These are phyloP conservation scores for Chymomyza procnemis DNA, from an alignment of 2,888 invertebrate species.

Conservation along the genomic window DNA sequence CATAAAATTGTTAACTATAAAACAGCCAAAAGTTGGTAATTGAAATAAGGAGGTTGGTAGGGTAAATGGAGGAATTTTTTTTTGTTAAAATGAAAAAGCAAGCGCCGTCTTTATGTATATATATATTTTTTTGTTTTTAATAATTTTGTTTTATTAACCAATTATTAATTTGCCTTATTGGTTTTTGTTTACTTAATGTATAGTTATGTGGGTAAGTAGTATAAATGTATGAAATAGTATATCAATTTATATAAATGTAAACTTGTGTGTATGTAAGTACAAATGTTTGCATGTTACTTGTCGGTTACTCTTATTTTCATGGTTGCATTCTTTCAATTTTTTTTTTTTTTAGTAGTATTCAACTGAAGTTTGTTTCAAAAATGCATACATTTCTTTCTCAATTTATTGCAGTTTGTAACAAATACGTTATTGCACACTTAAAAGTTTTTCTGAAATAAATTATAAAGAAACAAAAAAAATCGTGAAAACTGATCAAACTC, in stretches of 20 bases:
- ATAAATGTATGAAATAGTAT: constrained; percentile 68
- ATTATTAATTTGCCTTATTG: constrained; percentile 54
- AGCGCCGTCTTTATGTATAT: constrained; percentile 38
- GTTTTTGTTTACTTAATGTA: constrained; percentile 57
- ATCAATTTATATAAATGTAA: constrained; percentile 35
- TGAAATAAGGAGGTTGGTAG: neutral
- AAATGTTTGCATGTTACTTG: constrained; percentile 39
- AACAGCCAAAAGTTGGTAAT: constrained; percentile 27
- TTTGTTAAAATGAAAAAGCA: constrained; percentile 65
- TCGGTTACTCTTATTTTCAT: constrained; percentile 12
- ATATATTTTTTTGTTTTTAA: constrained; percentile 40
- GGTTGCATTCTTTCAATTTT: too few species aligned
- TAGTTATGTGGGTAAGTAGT: constrained; percentile 65
- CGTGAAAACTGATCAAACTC: constrained; percentile 46
- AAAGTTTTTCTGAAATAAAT: constrained; percentile 2
- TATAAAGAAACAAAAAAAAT: constrained; percentile 14
- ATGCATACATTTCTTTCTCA: neutral
- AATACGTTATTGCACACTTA: neutral
- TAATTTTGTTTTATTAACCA: constrained; percentile 69
- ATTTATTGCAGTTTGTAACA: constrained; percentile 1
- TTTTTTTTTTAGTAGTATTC: constrained; percentile 20
- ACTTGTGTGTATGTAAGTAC: constrained; percentile 46
- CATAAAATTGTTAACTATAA: constrained; percentile 15
- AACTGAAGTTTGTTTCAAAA: neutral
- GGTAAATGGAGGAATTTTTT: neutral